Conservation (phyloP, 2,797 vertebrate species). For the Neosalanx taihuensis region DNA sequence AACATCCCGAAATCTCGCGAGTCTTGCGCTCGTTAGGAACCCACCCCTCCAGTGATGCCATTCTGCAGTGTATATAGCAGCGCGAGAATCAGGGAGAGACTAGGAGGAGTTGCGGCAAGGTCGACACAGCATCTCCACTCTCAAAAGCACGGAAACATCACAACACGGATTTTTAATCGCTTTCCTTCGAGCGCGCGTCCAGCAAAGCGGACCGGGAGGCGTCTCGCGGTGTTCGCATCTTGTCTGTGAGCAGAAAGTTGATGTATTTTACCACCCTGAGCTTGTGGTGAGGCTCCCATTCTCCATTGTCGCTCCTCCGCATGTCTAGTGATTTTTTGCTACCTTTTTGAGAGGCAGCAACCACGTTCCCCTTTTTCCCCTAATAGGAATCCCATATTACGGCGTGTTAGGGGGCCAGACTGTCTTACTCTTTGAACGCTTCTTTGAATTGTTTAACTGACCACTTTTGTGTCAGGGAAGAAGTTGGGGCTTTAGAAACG, state of each 20-base stretch:
- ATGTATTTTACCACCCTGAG: slow-evolving; percentile 32
- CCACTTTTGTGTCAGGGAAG: slow-evolving; percentile 21
- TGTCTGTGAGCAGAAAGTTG: slow-evolving; percentile 10
- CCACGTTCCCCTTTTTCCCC: slow-evolving; percentile 25
- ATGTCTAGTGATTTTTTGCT: slow-evolving; percentile 29
- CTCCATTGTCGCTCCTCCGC: slow-evolving; percentile 29
- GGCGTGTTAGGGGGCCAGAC: slow-evolving; percentile 21
- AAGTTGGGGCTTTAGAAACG: slow-evolving; percentile 16
- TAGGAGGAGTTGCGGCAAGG: slow-evolving; percentile 55
- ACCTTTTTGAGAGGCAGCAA: slow-evolving; percentile 18
- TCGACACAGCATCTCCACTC: slow-evolving; percentile 46
- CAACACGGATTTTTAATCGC: slow-evolving; percentile 5
- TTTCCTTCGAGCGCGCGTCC: neutral
- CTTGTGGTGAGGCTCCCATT: slow-evolving; percentile 44
- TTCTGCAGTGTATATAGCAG: slow-evolving; percentile 56
- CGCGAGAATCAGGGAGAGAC: slow-evolving; percentile 16
- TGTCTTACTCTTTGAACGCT: slow-evolving; percentile 12
- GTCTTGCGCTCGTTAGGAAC: slow-evolving; percentile 16
- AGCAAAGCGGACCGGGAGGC: neutral
- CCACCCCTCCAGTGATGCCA: slow-evolving; percentile 48
- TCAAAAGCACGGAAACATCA: neutral
- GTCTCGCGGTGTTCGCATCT: neutral
- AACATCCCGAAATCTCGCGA: slow-evolving; percentile 48
- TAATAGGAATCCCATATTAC: slow-evolving; percentile 18
- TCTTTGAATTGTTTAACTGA: slow-evolving; percentile 3